Percentiles rank a stretch among this genome's conserved stretches.
Evolutionary conservation across 1,140 invertebrate genomes (phyloP).

Genomic region (Dreissena rostriformis): DNA sequence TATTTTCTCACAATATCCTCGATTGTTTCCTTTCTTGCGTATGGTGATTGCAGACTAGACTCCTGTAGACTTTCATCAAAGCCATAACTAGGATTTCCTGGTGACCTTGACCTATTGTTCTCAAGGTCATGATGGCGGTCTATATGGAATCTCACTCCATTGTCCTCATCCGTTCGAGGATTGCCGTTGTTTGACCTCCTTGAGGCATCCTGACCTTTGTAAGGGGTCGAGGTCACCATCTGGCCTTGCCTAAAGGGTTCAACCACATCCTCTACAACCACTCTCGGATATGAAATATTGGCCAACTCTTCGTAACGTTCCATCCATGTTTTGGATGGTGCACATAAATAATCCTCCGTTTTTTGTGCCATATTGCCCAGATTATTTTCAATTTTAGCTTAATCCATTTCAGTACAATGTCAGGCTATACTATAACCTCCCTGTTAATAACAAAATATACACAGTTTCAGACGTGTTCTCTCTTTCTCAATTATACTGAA

Average conservation of each 20-base stretch:
- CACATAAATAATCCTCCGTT: conserved; percentile 34
- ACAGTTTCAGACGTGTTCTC: too few relatives aligned
- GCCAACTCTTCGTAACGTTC: conserved; percentile 47
- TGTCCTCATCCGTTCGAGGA: conserved; percentile 1
- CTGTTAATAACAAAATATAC: too few relatives aligned
- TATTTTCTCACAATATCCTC: conserved; percentile 39
- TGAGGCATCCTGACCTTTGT: conserved; percentile 17
- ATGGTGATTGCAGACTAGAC: background rate
- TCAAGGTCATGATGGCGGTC: conserved; percentile 17
- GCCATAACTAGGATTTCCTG: background rate
- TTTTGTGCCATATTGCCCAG: too few relatives aligned
- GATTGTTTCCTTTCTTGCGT: conserved; percentile 5
- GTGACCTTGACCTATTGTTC: conserved; percentile 44
- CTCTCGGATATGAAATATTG: conserved; percentile 27
- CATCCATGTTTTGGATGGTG: conserved; percentile 43
- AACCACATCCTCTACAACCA: conserved; percentile 40
- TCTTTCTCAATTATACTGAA: too few relatives aligned
- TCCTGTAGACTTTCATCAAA: background rate
- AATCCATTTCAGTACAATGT: too few relatives aligned
- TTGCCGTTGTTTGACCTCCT: background rate
- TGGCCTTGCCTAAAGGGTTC: conserved; percentile 39
- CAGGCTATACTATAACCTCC: too few relatives aligned
- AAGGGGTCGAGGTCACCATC: conserved; percentile 28
- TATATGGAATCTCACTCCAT: conserved; percentile 36
- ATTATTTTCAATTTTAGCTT: too few relatives aligned